phyloP scores from a whole-genome alignment of 2,888 invertebrate genomes.

The Chrysina gloriosa region DNA sequence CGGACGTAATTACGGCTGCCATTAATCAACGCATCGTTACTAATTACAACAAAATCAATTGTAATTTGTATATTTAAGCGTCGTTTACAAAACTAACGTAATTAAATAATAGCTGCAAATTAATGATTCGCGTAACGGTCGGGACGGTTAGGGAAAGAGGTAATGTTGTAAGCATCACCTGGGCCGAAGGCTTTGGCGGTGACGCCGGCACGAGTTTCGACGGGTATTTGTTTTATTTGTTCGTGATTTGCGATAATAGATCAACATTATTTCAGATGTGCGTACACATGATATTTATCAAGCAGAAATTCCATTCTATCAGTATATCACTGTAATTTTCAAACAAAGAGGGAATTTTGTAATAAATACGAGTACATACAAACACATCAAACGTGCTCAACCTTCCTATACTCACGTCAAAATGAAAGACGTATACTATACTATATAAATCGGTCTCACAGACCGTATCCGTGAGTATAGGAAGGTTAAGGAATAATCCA shows the following conservation, averaged over 20 bases:
- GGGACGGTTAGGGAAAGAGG: too few relatives aligned
- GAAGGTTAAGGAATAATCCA: too few relatives aligned
- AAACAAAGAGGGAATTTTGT: too few relatives aligned
- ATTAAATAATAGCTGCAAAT: slow-evolving; percentile 28
- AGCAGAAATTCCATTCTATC: too few relatives aligned
- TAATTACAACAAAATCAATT: slow-evolving; percentile 26
- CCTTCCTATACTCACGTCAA: too few relatives aligned
- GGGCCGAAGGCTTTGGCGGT: background rate
- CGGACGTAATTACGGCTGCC: background rate
- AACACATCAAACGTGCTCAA: too few relatives aligned
- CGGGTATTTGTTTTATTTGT: background rate
- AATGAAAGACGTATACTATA: too few relatives aligned
- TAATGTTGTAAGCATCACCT: too few relatives aligned
- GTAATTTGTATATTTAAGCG: background rate
- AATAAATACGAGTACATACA: too few relatives aligned
- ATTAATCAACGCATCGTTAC: slow-evolving; percentile 23
- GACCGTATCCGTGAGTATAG: too few relatives aligned
- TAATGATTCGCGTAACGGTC: background rate
- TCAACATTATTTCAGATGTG: background rate
- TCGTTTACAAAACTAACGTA: slow-evolving; percentile 21
- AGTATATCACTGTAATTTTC: too few relatives aligned
- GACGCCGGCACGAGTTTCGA: background rate
- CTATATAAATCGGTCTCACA: too few relatives aligned
- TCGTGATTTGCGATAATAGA: slow-evolving; percentile 4
- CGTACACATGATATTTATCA: background rate